Base-by-base conservation (phyloP, 1,140 invertebrate genomes). In the Nephila pilipes region DNA sequence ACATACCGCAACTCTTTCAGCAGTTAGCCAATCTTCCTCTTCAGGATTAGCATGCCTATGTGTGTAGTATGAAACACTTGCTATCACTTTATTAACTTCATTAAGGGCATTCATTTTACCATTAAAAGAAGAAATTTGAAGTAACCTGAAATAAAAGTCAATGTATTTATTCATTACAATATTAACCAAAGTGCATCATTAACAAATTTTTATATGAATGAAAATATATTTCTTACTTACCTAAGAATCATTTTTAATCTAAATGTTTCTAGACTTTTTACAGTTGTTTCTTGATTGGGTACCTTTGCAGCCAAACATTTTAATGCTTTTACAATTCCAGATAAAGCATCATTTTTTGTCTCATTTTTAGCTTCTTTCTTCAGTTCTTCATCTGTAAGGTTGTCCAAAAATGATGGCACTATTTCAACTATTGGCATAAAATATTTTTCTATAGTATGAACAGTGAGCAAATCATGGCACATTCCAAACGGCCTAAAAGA, bases 61-160 rank as follows among this genome's bases (percentile, higher is more conserved):
- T 16, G 98, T 97, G 95, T 98, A 98, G 95, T 98, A 98, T 81
- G 97, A 97, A 63, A 99, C 98, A 95, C 97, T 98, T 46, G 97
- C 97, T 80, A 99, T 98, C 46, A 99, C 98, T 96, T 99, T 99
- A 96, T 99, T 99, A 60, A 99, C 98, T 97, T 99, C 99, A 96
- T 99, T 99, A 58, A 99, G 96, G 54, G 99, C 99, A 95, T 99
- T 99, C 99, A 99, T 99, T 96, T 99, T 99, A 16, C 99, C 99
- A 96, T 99, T 99, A 95, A 99, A 99, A 63, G 98, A 99, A 22
- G 99, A 99, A 95, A 99, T 99, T 96, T 99, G 98, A 87, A 99
- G 96, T 94, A 99, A 97, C 95, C 98, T 97, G 22, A 2, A 75
- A 93, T 58, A 88, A 92, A 32, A 75, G 60, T 4, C n/a, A 10